Conservation (phyloP, 2,113 vertebrate genomes). For the Ctenomys sociabilis region DNA sequence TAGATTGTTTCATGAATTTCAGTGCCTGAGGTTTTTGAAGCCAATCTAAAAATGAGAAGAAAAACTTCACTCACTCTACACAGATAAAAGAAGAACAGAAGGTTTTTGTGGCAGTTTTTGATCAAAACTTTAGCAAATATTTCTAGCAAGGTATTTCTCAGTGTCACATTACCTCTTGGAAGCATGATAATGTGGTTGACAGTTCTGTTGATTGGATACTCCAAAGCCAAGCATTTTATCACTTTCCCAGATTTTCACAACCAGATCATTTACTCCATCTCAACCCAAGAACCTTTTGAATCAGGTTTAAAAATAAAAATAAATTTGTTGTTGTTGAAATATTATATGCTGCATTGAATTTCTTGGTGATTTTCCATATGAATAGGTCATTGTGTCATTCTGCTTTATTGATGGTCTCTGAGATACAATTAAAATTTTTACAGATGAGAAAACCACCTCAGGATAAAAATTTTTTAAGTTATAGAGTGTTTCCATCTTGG, state of each 20-base stretch:
- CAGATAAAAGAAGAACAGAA: slow-evolving; percentile 48
- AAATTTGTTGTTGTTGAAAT: neutral
- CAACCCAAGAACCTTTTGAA: slow-evolving; percentile 34
- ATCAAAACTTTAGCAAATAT: slow-evolving; percentile 56
- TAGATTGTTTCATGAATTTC: slow-evolving; percentile 59
- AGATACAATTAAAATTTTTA: neutral
- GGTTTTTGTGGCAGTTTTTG: slow-evolving; percentile 36
- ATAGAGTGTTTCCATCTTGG: neutral
- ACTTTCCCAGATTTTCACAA: slow-evolving; percentile 56
- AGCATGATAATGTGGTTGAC: slow-evolving; percentile 45
- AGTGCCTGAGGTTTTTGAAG: slow-evolving; percentile 34
- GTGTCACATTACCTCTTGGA: slow-evolving; percentile 19
- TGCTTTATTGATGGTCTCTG: neutral
- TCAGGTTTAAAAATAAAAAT: slow-evolving; percentile 1
- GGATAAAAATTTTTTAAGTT: slow-evolving; percentile 3
- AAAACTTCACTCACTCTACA: neutral
- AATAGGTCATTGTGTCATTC: neutral
- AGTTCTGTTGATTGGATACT: neutral
- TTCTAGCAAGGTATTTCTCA: slow-evolving; percentile 40
- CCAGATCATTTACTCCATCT: slow-evolving; percentile 21
- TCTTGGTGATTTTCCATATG: neutral
- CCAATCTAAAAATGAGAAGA: neutral
- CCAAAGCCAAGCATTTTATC: slow-evolving; percentile 29
- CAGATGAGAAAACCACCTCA: neutral
- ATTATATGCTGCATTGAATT: neutral